Conservation (phyloP, 2,113 vertebrate genomes). For the Oreochromis niloticus region DNA sequence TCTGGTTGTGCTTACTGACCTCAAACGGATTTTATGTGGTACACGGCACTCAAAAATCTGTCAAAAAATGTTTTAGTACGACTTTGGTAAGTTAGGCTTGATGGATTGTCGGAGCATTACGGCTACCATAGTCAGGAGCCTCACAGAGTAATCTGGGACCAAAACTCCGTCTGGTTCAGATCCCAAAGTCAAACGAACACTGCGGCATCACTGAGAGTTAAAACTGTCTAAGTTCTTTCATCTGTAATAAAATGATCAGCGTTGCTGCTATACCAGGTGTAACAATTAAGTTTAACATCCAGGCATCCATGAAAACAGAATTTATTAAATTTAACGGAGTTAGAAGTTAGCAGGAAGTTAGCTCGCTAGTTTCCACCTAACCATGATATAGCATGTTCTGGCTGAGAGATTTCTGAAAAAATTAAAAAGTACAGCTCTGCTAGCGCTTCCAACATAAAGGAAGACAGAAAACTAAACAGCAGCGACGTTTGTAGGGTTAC, state of each 20-base stretch:
- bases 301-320: not conserved
- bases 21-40: not conserved
- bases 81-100: not conserved
- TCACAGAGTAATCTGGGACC: not conserved
- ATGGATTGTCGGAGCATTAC: not conserved
- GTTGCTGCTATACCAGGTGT: not conserved
- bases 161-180: not conserved
- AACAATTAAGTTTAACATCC: not conserved
- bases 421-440: not conserved
- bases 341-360: not conserved
- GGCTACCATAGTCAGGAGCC: not conserved
- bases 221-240: not conserved
- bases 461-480: not conserved
- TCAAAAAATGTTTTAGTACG: not conserved
- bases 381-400: not conserved
- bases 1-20: not conserved
- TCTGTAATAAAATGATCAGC: not conserved
- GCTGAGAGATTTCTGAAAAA: not conserved
- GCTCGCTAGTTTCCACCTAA: not conserved
- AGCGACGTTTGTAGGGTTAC: not conserved
- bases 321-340: not conserved
- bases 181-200: not conserved
- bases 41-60: not conserved
- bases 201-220: not conserved
- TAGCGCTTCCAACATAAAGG: not conserved